Conservation (phyloP, 2,113 vertebrate genomes). For the Isichthys henryi region DNA sequence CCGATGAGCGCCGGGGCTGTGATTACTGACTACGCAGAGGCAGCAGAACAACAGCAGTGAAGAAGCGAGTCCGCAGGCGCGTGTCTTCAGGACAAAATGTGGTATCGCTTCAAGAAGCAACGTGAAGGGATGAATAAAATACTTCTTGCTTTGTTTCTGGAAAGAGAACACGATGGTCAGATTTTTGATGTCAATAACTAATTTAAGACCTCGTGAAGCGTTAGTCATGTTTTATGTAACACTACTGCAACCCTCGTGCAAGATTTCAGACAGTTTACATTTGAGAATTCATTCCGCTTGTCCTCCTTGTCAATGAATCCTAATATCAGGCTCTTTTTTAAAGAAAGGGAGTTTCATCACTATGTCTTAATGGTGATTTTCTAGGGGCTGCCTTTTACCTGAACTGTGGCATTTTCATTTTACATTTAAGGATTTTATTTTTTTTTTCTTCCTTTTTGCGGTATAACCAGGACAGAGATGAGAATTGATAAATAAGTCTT, state of each 20-base stretch:
- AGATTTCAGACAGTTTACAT: neutral
- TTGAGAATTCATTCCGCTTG: neutral
- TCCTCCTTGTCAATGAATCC: neutral
- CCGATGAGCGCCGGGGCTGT: neutral
- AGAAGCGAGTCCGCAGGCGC: neutral
- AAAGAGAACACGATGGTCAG: neutral
- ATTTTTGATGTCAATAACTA: neutral
- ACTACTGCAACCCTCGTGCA: neutral
- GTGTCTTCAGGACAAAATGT: neutral
- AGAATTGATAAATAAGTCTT: neutral
- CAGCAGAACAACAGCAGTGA: neutral
- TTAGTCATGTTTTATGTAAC: conserved; percentile 9
- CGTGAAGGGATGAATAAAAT: neutral
- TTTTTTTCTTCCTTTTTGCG: neutral
- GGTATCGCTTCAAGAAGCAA: too few species aligned
- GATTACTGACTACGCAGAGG: neutral
- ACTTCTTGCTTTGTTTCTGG: neutral
- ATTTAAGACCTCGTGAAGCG: neutral
- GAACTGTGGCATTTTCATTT: neutral
- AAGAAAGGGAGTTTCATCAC: neutral
- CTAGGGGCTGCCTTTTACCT: neutral
- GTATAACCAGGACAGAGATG: neutral
- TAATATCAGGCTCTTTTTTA: neutral
- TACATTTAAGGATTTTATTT: neutral
- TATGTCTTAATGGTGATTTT: neutral